Conservation (phyloP, 2,888 invertebrate species). For the Drosophila mulleri region DNA sequence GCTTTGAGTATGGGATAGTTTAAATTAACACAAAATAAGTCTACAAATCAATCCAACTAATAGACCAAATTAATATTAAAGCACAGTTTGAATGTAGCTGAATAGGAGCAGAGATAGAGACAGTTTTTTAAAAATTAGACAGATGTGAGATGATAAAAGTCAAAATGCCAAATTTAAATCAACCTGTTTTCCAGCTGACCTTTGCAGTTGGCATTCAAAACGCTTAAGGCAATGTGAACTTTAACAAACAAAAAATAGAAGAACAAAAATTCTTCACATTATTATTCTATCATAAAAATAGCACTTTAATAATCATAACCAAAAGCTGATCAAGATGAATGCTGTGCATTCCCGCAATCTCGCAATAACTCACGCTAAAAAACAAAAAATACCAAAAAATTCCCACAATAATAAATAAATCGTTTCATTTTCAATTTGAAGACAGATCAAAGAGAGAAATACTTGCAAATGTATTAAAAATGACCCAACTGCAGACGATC, state of each 20-base stretch:
- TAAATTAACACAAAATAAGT: too few relatives aligned
- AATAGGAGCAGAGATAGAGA: background rate
- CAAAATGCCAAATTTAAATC: background rate
- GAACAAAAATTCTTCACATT: background rate
- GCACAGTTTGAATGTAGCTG: too few relatives aligned
- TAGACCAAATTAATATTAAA: too few relatives aligned
- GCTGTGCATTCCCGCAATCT: background rate
- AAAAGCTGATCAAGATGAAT: background rate
- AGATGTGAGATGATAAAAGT: background rate
- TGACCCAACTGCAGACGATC: slow-evolving; percentile 18
- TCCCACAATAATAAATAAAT: slow-evolving; percentile 9
- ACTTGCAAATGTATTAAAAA: slow-evolving; percentile 14
- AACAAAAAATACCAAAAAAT: background rate
- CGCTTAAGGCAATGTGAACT: background rate
- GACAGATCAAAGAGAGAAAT: slow-evolving; percentile 27
- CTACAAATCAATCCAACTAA: too few relatives aligned
- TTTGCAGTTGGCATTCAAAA: background rate
- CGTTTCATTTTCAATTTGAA: background rate
- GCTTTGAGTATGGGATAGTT: too few relatives aligned
- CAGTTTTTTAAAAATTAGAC: background rate
- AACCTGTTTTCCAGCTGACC: background rate
- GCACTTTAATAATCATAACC: background rate
- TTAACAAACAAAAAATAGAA: background rate
- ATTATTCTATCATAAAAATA: background rate
- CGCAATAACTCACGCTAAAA: background rate